Percentiles rank a stretch among this genome's conserved stretches.
Evolutionary conservation across 92 coral and sea anemone genomes (phyloP).

Genomic region (Blastomussa wellsi): DNA sequence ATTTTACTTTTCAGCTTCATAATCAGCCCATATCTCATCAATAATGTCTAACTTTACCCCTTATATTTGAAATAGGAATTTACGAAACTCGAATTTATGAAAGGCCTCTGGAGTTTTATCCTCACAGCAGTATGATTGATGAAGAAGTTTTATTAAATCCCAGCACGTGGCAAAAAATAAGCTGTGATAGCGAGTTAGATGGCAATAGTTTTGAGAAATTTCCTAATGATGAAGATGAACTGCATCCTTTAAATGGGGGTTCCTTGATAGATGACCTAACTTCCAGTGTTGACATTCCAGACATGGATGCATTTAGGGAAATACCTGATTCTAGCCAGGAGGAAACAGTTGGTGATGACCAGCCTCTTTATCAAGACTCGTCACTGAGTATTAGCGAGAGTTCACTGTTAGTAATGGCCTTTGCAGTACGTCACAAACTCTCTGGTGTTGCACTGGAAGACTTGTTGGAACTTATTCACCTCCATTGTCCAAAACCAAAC

Average conservation of each 20-base stretch:
- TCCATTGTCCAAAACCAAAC: conserved; percentile 34
- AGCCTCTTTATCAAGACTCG: conserved; percentile 20
- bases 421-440: conserved; percentile 45
- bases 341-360: not conserved
- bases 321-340: conserved; percentile 5
- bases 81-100: conserved; percentile 3
- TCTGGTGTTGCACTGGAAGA: conserved; percentile 49
- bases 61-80: conserved; percentile 3
- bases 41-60: no score
- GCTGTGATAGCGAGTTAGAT: conserved; percentile 14
- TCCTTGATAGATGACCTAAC: conserved; percentile 15
- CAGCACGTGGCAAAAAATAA: conserved; percentile 5
- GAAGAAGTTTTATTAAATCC: conserved; percentile 3
- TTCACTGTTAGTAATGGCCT: conserved; percentile 42
- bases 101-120: conserved; percentile 11
- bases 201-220: not conserved
- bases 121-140: not conserved
- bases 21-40: no score
- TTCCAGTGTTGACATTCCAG: conserved; percentile 16
- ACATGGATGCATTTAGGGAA: conserved; percentile 13
- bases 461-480: conserved; percentile 37
- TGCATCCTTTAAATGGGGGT: conserved; percentile 8
- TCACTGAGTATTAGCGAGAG: conserved; percentile 27
- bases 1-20: no score
- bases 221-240: conserved; percentile 7